Base-by-base conservation (phyloP, 2,888 invertebrate genomes). In the Andricus curvator region DNA sequence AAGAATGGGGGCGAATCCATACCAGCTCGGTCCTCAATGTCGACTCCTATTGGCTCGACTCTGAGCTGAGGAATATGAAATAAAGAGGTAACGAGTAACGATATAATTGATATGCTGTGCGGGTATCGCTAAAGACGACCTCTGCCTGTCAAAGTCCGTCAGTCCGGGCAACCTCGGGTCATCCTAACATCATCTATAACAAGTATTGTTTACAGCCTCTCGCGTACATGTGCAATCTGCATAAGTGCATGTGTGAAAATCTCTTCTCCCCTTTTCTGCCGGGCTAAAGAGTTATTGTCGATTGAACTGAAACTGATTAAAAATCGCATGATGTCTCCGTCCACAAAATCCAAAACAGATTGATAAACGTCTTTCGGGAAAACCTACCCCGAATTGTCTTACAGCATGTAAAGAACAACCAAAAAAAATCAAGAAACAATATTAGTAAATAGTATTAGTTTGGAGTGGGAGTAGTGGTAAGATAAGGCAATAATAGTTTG, bases 121-220 rank as follows among this genome's bases (percentile, higher is more conserved):
- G 87, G 86, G 85, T 88, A 89, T 90, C 89, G 86, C 86, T 87
- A 81, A 87, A 86, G 84, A 84, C 88, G 91, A 91, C 91, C 91
- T 87, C 90, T 82, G 86, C 83, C 85, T 89, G 86, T 90, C 91
- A 91, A 91, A 92, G 91, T 91, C 91, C 91, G 90, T 83, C 85
- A 86, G 84, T 83, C 82, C 79, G 81, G 70, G 79, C 83, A 84
- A 80, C 67, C 84, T 80, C 84, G 84, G 86, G 86, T 86, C 86
- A 88, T 85, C 84, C 80, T 83, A 79, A 77, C 82, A 81, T 84
- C 84, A 86, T 86, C 85, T 82, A 41, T 64, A 77, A 33, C 60
- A 77, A 74, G 8, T 56, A 48, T 56, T 74, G 74, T 74, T 74
- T 74, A 74, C 74, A 74, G 74, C n/a, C 51, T 74, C 74, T 33